Percentiles rank a stretch among this genome's conserved stretches.
Conservation (phyloP, 2,797 vertebrate genomes). For the Melanotaenia boesemani region DNA sequence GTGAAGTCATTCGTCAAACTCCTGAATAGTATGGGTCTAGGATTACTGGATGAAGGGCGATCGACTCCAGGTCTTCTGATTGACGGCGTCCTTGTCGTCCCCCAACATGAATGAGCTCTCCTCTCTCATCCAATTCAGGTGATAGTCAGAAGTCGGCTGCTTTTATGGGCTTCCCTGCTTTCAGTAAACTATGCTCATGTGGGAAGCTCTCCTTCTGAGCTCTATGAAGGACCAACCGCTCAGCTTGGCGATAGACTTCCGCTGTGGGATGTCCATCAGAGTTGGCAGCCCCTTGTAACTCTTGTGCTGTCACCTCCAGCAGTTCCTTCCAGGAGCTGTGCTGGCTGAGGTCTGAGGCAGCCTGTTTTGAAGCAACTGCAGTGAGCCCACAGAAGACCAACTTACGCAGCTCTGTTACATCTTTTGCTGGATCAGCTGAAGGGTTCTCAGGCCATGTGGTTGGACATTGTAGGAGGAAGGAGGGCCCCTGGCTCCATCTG, state of each 20-base stretch:
- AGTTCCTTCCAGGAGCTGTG: background rate
- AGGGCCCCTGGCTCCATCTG: no score
- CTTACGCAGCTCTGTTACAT: no score
- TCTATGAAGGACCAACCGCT: background rate
- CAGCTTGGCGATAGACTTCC: background rate
- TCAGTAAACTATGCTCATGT: background rate
- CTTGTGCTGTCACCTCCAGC: no score
- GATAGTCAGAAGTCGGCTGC: background rate
- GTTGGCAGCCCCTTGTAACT: background rate
- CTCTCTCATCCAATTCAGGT: background rate
- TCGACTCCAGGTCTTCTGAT: background rate
- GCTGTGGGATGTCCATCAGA: background rate
- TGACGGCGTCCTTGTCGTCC: background rate
- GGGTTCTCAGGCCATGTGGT: no score
- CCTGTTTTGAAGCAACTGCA: no score
- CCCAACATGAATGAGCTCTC: background rate
- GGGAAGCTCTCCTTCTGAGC: conserved; percentile 10
- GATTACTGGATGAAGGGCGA: background rate
- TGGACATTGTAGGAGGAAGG: no score
- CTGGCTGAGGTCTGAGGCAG: no score
- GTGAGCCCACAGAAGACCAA: no score
- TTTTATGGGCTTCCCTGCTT: background rate
- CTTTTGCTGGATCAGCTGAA: no score
- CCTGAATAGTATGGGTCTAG: background rate
- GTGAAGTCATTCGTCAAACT: accelerated